These are phyloP conservation scores for Megaceryle alcyon DNA, from an alignment of 2,797 vertebrate genomes.

Conservation along the genomic window DNA sequence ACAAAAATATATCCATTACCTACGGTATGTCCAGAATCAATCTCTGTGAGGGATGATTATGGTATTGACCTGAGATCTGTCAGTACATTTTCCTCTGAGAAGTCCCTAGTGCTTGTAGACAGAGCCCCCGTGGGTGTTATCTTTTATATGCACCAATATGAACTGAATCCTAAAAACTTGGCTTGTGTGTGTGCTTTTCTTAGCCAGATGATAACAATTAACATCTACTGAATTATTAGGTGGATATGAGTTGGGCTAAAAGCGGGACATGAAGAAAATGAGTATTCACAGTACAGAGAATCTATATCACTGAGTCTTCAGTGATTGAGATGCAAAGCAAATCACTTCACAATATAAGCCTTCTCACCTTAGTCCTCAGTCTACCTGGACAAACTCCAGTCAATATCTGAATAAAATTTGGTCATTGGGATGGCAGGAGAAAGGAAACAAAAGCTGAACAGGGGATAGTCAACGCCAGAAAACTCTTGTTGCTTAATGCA, in stretches of 20 bases:
- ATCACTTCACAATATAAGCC: not conserved
- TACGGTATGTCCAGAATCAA: constrained; percentile 62
- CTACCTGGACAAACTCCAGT: not conserved
- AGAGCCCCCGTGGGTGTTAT: constrained; percentile 55
- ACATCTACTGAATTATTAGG: constrained; percentile 24
- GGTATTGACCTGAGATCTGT: constrained; percentile 74
- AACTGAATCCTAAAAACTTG: constrained; percentile 70
- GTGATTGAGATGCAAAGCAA: not conserved
- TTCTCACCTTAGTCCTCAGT: not conserved
- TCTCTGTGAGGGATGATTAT: constrained; percentile 68
- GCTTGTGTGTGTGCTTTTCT: constrained; percentile 39
- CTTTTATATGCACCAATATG: constrained; percentile 49
- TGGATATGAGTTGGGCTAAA: not conserved
- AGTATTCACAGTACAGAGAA: not conserved
- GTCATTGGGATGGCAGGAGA: not conserved
- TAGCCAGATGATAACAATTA: constrained; percentile 62
- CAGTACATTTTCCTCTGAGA: constrained; percentile 74
- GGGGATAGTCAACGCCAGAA: not conserved
- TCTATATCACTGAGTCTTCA: not conserved
- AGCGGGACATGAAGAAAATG: not conserved
- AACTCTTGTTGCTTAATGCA: not conserved
- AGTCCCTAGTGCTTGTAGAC: constrained; percentile 66
- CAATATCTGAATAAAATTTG: not conserved
- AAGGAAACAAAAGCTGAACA: not conserved
- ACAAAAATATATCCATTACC: constrained; percentile 68